Evolutionary conservation across 2,797 vertebrate species (phyloP).

Genomic region (Oreochromis grahami): DNA sequence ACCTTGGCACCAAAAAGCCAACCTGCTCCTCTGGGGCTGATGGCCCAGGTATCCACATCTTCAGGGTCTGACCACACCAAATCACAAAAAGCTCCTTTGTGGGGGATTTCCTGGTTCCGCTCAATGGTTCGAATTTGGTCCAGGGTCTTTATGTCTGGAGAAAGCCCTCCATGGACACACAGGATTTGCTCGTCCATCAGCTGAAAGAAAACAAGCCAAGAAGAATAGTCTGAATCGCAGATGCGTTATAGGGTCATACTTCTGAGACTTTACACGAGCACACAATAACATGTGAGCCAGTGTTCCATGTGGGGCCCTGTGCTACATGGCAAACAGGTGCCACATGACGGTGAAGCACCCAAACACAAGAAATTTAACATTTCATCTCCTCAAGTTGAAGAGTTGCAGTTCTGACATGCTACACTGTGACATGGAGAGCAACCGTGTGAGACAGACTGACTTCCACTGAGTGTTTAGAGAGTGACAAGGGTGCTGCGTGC

Average conservation of each 20-base stretch:
- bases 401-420: not conserved
- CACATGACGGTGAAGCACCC: not conserved
- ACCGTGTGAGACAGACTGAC: not conserved
- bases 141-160: constrained; percentile 97
- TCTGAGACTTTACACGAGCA: not conserved
- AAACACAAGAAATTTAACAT: not conserved
- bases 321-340: not conserved
- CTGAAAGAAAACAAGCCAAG: constrained; percentile 57
- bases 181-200: constrained; percentile 97
- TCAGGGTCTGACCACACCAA: constrained; percentile 98
- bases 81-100: constrained; percentile 98
- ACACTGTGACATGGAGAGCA: not conserved
- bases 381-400: not conserved
- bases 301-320: not conserved
- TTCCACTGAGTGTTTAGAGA: not conserved
- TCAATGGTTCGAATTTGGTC: constrained; percentile 98
- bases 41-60: constrained; percentile 98
- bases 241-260: not conserved
- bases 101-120: constrained; percentile 96
- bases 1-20: constrained; percentile 98
- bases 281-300: not conserved
- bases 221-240: not conserved
- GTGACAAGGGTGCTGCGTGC: not conserved
- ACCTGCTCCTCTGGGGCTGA: constrained; percentile 94
- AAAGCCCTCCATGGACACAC: constrained; percentile 95